These are phyloP conservation scores for Chelidonichthys spinosus DNA, from an alignment of 2,797 vertebrate genomes.

Conservation along the genomic window DNA sequence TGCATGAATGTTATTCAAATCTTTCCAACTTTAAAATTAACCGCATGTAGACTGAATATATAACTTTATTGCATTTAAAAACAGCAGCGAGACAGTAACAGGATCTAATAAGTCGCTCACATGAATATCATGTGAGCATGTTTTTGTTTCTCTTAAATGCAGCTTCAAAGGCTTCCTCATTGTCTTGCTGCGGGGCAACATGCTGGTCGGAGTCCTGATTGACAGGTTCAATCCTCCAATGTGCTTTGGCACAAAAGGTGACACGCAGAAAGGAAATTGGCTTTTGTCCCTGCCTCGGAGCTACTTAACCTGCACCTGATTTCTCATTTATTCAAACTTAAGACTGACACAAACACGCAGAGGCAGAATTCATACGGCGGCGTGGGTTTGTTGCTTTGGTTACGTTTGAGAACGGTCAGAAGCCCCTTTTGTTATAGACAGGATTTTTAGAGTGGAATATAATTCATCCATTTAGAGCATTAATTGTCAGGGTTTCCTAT, in stretches of 20 bases:
- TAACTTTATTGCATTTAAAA: background rate
- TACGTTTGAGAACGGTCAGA: background rate
- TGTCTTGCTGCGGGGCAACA: slow-evolving; percentile 90
- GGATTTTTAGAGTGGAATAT: background rate
- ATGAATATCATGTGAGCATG: slow-evolving; percentile 2
- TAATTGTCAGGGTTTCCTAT: background rate
- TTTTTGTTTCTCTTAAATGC: slow-evolving; percentile 77
- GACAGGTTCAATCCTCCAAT: slow-evolving; percentile 91
- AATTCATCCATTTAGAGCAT: background rate
- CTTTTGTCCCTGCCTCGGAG: slow-evolving; percentile 88
- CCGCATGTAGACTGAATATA: no score
- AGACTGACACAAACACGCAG: background rate
- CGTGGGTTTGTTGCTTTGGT: background rate
- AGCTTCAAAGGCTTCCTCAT: slow-evolving; percentile 87
- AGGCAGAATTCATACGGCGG: background rate
- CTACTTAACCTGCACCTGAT: slow-evolving; percentile 91
- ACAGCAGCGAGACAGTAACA: background rate
- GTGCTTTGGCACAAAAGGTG: slow-evolving; percentile 89
- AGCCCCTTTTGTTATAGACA: background rate
- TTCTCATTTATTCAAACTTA: slow-evolving; percentile 64
- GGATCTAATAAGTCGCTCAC: background rate
- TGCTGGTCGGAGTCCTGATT: slow-evolving; percentile 88
- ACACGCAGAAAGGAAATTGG: slow-evolving; percentile 93
- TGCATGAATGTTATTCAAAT: no score
- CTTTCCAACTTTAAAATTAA: background rate